Percentiles rank a stretch among this genome's conserved stretches.
phyloP scores from a whole-genome alignment of 2,888 invertebrate genomes.

The Chymomyza procnemis region DNA sequence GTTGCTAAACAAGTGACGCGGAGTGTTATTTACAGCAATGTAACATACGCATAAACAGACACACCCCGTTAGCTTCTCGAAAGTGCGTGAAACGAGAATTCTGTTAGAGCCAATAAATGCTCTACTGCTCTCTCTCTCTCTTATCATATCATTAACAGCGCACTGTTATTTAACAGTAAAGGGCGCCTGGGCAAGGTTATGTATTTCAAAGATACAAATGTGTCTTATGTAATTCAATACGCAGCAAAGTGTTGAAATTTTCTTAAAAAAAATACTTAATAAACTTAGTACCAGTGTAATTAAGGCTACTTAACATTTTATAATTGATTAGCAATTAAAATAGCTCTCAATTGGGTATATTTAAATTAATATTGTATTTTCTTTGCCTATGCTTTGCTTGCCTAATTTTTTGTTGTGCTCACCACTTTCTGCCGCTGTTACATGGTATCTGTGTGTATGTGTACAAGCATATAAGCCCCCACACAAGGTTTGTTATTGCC shows the following conservation, averaged over 20 bases:
- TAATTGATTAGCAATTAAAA: background rate
- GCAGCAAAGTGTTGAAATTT: background rate
- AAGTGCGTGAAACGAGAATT: slow-evolving; percentile 3
- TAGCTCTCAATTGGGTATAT: background rate
- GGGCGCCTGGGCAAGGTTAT: slow-evolving; percentile 22
- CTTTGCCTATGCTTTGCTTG: slow-evolving; percentile 30
- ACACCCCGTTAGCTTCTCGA: slow-evolving; percentile 6
- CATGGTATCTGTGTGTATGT: background rate
- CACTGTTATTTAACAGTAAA: slow-evolving; percentile 37
- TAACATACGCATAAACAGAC: background rate
- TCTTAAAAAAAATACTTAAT: background rate
- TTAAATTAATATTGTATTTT: background rate
- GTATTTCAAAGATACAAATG: background rate
- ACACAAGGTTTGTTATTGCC: slow-evolving; percentile 34
- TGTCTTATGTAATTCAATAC: background rate
- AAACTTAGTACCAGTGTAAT: background rate
- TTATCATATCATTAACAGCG: background rate
- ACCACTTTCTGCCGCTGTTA: slow-evolving; percentile 50
- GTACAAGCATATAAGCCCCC: background rate
- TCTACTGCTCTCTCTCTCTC: background rate
- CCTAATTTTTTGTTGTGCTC: slow-evolving; percentile 65
- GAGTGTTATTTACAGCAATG: background rate
- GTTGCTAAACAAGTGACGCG: no score
- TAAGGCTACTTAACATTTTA: background rate
- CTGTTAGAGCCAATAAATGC: background rate